These are phyloP conservation scores for Bembecia ichneumoniformis DNA, from an alignment of 2,888 invertebrate species.

Conservation along the genomic window DNA sequence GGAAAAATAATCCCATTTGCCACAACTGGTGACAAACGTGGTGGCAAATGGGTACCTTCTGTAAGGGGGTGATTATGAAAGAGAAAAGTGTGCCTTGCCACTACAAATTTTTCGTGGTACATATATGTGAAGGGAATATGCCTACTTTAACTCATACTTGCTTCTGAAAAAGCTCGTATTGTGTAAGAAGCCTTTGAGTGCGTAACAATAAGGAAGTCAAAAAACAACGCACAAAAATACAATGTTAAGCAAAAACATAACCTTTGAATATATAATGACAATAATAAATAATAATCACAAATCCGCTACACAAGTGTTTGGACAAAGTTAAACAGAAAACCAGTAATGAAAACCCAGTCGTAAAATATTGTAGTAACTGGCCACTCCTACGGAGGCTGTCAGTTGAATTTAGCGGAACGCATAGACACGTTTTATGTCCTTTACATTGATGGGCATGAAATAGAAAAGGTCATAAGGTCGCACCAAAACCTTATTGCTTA, in stretches of 20 bases:
- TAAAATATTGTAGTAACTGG: slow-evolving; percentile 40
- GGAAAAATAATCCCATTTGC: too few relatives aligned
- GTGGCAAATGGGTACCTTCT: too few relatives aligned
- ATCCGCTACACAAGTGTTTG: slow-evolving; percentile 17
- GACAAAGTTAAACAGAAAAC: slow-evolving; percentile 19
- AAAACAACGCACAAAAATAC: neutral
- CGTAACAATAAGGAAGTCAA: neutral
- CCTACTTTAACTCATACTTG: too few relatives aligned
- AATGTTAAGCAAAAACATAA: too few relatives aligned
- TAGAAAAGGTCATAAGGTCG: slow-evolving; percentile 29
- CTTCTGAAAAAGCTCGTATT: too few relatives aligned
- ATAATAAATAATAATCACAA: slow-evolving; percentile 20
- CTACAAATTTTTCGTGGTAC: too few relatives aligned
- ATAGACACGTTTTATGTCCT: slow-evolving; percentile 49
- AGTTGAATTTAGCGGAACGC: slow-evolving; percentile 37
- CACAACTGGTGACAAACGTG: too few relatives aligned
- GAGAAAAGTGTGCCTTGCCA: too few relatives aligned
- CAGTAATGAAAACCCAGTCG: slow-evolving; percentile 38
- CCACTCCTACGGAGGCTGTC: slow-evolving; percentile 28
- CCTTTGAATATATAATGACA: slow-evolving; percentile 20
- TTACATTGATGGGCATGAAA: slow-evolving; percentile 53
- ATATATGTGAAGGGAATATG: too few relatives aligned
- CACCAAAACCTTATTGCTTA: neutral
- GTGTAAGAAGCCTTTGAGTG: too few relatives aligned
- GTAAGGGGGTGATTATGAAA: too few relatives aligned